Base-by-base conservation (phyloP, 2,888 invertebrate species). In the Atrina japonica region DNA sequence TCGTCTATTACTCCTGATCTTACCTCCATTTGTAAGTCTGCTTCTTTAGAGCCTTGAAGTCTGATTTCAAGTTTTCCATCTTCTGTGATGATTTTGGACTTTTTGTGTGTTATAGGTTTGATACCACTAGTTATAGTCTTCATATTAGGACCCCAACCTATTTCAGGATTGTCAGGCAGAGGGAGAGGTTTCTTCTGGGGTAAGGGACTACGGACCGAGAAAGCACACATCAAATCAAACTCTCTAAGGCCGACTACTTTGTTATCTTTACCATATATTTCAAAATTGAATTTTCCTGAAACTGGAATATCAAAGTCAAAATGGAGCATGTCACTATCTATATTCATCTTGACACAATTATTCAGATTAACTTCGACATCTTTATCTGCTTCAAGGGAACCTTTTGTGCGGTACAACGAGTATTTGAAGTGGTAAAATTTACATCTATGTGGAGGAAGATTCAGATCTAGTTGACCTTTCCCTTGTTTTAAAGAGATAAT, bases 61-160 rank as follows among this genome's bases (percentile, higher is more conserved):
- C 75, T 68, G 45, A 87, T 77, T 58, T 86, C 82, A n/a, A 87
- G 73, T 21, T 67, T 56, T 0, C 86, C 85, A 59, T 84, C 83
- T 18, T 82, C 76, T 0, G 85, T 79, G 6, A 73, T 66, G 18
- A 87, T 77, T 27, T 81, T 72, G 7, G 81, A 81, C 29, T 73
- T 68, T 43, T 82, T 75, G 72, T 88, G 87, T 16, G 82, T 74
- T 9, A 72, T 58, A 3, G 88, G 78, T 41, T 59, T 71, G 9
- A 88, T 66, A 11, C 88, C 86, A 5, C 70, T 76, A 9, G 74
- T 67, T 47, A 77, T 68, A 6, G 78, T 77, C 43, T 80, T 81
- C 6, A 63, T 64, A 3, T 80, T 82, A 0, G 85, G 85, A 18
- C 86, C 86, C 86, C 86, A 87, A 11, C 87, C 87, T 27, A 88